Percentiles rank a stretch among this genome's conserved stretches.
phyloP scores from a whole-genome alignment of 2,113 vertebrate genomes.

The Tiliqua scincoides region DNA sequence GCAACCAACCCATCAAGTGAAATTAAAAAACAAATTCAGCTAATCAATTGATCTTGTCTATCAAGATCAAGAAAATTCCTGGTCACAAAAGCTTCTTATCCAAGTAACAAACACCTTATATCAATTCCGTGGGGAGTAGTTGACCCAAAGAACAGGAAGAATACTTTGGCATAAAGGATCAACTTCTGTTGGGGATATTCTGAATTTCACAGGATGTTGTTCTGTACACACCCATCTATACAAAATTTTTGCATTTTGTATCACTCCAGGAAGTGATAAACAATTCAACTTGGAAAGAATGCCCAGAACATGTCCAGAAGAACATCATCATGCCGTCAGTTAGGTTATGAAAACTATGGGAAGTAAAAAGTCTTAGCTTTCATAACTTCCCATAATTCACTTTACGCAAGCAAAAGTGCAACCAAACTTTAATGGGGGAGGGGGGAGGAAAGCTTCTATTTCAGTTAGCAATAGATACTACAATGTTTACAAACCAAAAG shows the following conservation, averaged over 20 bases:
- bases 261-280: neutral
- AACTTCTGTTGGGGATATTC: neutral
- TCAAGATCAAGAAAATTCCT: too few species aligned
- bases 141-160: neutral
- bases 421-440: slow-evolving; percentile 31
- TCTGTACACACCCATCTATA: neutral
- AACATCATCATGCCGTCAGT: too few species aligned
- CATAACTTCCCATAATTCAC: neutral
- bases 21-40: too few species aligned
- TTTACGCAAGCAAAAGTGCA: slow-evolving; percentile 32
- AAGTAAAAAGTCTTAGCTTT: slow-evolving; percentile 5
- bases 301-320: neutral
- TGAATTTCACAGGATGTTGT: neutral
- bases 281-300: neutral
- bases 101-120: too few species aligned
- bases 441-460: neutral
- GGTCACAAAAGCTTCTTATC: too few species aligned
- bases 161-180: too few species aligned
- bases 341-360: slow-evolving; percentile 19
- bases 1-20: too few species aligned
- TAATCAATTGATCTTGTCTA: too few species aligned
- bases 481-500: slow-evolving; percentile 59
- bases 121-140: too few species aligned
- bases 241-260: neutral
- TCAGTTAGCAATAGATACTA: slow-evolving; percentile 40